Base-by-base conservation (phyloP, 2,797 vertebrate genomes). In the Selene dorsalis region DNA sequence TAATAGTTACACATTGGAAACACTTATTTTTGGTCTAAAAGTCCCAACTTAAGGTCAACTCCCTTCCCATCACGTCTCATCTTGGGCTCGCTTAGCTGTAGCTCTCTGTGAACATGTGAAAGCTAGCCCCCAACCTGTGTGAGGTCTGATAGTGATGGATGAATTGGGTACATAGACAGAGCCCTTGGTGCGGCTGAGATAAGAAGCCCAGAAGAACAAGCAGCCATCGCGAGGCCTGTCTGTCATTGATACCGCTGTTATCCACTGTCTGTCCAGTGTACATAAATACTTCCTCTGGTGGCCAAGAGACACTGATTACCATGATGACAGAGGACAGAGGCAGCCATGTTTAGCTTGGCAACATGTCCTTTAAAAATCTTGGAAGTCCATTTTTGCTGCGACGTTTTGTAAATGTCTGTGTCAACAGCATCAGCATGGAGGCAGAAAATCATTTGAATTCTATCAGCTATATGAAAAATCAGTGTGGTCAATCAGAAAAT, bases 61-160 rank as follows among this genome's bases (percentile, higher is more conserved):
- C 60, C 52, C 43, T 74, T 59, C 61, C 66, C 66, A 66, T 60
- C 63, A 35, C 43, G 74, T 59, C 58, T 66, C 69, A 68, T 60
- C 61, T 26, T 11, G 58, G 69, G 61, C 50, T 47, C 67, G 12
- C 69, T 77, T 45, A 20, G 53, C 72, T 18, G 74, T 43, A 9
- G 82, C 74, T 65, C 62, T 57, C 75, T 59, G 63, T 75, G 48
- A 38, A 41, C 6, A 55, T 58, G 85, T 79, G 76, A 88, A 89
- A 73, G 71, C 47, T 20, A 53, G 60, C 32, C 18, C 79, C 67
- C 82, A 63, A 84, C 86, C 87, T 91, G 90, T 38, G 84, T 77
- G 86, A 45, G 83, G 84, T 86, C 85, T 89, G 93, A 91, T 91
- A 92, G 88, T 91, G 90, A 90, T 82, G 89, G 85, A 90, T 92